Base-by-base conservation (phyloP, 2,888 invertebrate species). In the Blastobasis adustella region DNA sequence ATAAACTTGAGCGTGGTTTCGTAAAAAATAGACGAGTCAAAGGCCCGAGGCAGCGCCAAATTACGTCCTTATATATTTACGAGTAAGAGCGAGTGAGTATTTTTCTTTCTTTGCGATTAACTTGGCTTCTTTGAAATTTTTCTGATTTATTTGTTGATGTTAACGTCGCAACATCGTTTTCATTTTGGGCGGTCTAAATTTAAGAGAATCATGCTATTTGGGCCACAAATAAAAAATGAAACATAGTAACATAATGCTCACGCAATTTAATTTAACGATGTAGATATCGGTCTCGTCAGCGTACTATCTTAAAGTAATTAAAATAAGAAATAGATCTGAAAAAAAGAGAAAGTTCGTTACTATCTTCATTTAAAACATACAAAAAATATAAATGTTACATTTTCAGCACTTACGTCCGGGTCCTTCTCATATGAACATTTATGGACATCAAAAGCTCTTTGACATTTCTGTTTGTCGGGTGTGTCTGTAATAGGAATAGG, bases 51-150 rank as follows among this genome's bases (percentile, higher is more conserved):
- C 73, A 77, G 63, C 68, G 70, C 73, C 76, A 84, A 87, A 88
- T 88, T 86, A 82, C 82, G 69, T 81, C 77, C 78, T 83, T 86
- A 84, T 83, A 83, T 84, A 80, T 82, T 78, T 79, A 77, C 73
- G 67, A 61, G 65, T 79, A 76, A 71, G 66, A 63, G 63, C 64
- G 69, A 68, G 69, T 62, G 75, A 23, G 23, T 23, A 23, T 23
- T 23, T 23, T 23, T 23, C 23, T 23, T 23, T 23, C 23, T 23
- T 23, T 23, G 23, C 23, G 23, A 23, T 23, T 23, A 23, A 23
- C 23, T 23, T 23, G 23, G 23, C n/a, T 23, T 23, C 23, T 23
- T 23, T 23, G 23, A 23, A 23, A 23, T 23, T 23, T 23, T 23
- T 23, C 23, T 23, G 23, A 23, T 23, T 23, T 9, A 36, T 4